Evolutionary conservation across 2,113 vertebrate genomes (phyloP), one percentile per base, ranked within the genome.

Genomic region (Silurus glanis): DNA sequence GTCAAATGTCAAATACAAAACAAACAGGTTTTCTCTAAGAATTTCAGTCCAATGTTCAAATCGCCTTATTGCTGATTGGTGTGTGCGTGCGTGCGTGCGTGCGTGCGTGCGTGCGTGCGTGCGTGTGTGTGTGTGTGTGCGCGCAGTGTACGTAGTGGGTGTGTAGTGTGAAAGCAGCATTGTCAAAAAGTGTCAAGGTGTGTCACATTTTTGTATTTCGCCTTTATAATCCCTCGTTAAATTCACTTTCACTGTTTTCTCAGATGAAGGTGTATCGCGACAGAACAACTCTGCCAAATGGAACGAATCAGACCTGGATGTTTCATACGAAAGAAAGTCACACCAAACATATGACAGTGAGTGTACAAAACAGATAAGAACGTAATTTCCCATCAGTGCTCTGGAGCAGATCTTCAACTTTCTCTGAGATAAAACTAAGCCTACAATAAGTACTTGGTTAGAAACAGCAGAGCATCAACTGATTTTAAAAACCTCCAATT

Each of bases 301-400:
- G 97, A 97, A 96, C 0, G 97, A 98, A 90, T 96, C 96, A 0
- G 96, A 98, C 86, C 93, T 98, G 83, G 97, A 98, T 10, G 88
- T 94, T 87, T 94, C 94, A 0, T 96, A 95, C 0, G 95, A 97
- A 72, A 96, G 92, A 88, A 97, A 96, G 85, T 80, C 94, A 9
- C 94, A 96, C 2, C 95, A 96, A 84, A 93, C 92, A 82, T 96
- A 96, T 2, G 95, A 97, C 51, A 94, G 96, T 97, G 86, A 91
- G 91, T 89, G 14, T 47, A n/a, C 55, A 23, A 13, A 16, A 19
- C n/a, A 16, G 21, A 58, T 83, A 55, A 58, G 17, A 58, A 17
- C 21, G 2, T 23, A 51, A 45, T 75, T 51, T 69, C 16, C 64
- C 19, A 37, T 53, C 16, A 4, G 14, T 66, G n/a, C 25, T 1